Percentiles rank a stretch among this genome's conserved stretches.
phyloP scores from a whole-genome alignment of 1,140 invertebrate species.

The Bombus cullumanus region DNA sequence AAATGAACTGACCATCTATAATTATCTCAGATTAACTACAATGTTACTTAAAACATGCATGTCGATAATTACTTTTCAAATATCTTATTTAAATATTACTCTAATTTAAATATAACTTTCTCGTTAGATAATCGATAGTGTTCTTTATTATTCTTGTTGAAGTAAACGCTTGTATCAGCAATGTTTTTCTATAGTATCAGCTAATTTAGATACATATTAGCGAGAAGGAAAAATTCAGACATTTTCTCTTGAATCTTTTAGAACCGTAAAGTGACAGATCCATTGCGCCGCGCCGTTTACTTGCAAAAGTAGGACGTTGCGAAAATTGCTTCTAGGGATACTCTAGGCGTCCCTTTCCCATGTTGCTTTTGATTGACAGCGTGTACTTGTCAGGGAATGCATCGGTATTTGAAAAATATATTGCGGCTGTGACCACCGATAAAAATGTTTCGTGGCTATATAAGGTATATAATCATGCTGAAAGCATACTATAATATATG shows the following conservation, averaged over 20 bases:
- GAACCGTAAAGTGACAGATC: neutral
- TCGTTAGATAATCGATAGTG: neutral
- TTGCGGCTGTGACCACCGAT: no score
- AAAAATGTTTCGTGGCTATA: neutral
- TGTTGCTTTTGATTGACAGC: neutral
- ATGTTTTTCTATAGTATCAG: neutral
- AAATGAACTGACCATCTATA: neutral
- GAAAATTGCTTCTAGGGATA: conserved; percentile 9
- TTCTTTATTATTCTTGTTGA: neutral
- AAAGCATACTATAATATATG: neutral
- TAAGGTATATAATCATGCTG: neutral
- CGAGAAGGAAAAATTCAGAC: neutral
- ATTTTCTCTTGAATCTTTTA: neutral
- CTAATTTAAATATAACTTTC: neutral
- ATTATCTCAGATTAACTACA: neutral
- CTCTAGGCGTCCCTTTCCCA: no score
- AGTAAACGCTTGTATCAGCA: neutral
- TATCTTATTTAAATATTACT: neutral
- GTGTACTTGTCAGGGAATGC: neutral
- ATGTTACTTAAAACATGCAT: neutral
- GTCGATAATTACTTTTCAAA: neutral
- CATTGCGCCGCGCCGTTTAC: neutral
- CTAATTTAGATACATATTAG: neutral
- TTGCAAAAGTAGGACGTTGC: conserved; percentile 2
- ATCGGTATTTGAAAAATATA: neutral